Conservation (phyloP, 1,140 invertebrate species). For the Cepaea nemoralis region DNA sequence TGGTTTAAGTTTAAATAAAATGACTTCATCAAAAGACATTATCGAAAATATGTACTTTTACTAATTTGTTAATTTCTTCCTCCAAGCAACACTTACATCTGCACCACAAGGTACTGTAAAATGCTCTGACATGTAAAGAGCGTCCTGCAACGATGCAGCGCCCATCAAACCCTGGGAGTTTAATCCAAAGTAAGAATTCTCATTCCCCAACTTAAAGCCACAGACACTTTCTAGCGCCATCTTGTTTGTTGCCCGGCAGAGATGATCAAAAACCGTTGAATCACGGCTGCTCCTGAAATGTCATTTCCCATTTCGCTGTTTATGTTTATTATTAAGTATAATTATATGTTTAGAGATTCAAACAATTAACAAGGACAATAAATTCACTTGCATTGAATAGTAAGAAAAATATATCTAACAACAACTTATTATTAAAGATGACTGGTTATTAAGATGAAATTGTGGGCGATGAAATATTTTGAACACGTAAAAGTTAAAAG, state of each 20-base stretch:
- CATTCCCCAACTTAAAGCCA: slow-evolving; percentile 48
- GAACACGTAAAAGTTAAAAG: too few relatives aligned
- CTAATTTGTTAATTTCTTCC: not conserved
- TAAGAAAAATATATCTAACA: too few relatives aligned
- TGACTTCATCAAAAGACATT: not conserved
- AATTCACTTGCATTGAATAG: too few relatives aligned
- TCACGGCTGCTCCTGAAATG: too few relatives aligned
- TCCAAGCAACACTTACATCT: slow-evolving; percentile 56
- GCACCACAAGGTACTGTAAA: slow-evolving; percentile 62
- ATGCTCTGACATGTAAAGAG: slow-evolving; percentile 51
- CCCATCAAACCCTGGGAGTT: slow-evolving; percentile 20
- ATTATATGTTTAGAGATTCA: too few relatives aligned
- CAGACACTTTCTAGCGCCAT: slow-evolving; percentile 69
- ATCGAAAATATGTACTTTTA: not conserved
- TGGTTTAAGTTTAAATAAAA: not conserved
- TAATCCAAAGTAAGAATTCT: slow-evolving; percentile 45
- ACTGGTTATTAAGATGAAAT: too few relatives aligned
- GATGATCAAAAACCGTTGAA: not conserved
- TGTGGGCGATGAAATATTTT: too few relatives aligned
- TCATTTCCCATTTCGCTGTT: too few relatives aligned
- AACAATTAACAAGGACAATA: too few relatives aligned
- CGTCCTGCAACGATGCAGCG: slow-evolving; percentile 50
- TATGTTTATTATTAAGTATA: too few relatives aligned
- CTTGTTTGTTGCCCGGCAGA: slow-evolving; percentile 38
- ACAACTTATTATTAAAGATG: too few relatives aligned